Conservation (phyloP, 92 coral and sea anemone species). For the Parazoanthus atlanticus region DNA sequence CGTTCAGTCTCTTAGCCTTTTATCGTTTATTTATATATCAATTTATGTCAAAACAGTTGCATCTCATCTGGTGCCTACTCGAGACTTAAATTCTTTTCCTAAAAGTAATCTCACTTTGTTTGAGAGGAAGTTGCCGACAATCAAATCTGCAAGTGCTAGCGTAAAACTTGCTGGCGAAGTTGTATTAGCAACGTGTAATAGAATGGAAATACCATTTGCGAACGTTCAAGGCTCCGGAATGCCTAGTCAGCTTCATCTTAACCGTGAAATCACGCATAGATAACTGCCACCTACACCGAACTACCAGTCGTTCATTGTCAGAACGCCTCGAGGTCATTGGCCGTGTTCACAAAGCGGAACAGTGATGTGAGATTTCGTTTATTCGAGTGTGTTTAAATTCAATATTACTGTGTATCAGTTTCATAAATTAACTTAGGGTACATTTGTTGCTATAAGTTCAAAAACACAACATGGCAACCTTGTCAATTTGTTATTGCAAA, state of each 20-base stretch:
- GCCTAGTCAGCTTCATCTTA: background rate
- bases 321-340: background rate
- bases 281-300: background rate
- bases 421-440: background rate
- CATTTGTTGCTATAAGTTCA: background rate
- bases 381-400: background rate
- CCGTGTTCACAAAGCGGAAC: constrained; percentile 12
- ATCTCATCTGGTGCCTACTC: too few species aligned
- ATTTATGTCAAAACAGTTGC: too few species aligned
- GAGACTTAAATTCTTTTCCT: too few species aligned
- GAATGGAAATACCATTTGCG: background rate
- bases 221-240: background rate
- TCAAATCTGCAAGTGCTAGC: background rate
- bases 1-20: too few species aligned
- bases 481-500: background rate
- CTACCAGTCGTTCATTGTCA: constrained; percentile 20
- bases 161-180: background rate
- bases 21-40: too few species aligned
- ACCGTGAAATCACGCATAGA: background rate
- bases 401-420: background rate
- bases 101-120: background rate
- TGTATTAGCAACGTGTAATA: background rate
- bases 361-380: constrained; percentile 12
- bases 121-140: background rate
- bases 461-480: background rate